Percentiles rank a stretch among this genome's conserved stretches.
phyloP scores from a whole-genome alignment of 2,113 vertebrate species.

The Oceanites oceanicus region DNA sequence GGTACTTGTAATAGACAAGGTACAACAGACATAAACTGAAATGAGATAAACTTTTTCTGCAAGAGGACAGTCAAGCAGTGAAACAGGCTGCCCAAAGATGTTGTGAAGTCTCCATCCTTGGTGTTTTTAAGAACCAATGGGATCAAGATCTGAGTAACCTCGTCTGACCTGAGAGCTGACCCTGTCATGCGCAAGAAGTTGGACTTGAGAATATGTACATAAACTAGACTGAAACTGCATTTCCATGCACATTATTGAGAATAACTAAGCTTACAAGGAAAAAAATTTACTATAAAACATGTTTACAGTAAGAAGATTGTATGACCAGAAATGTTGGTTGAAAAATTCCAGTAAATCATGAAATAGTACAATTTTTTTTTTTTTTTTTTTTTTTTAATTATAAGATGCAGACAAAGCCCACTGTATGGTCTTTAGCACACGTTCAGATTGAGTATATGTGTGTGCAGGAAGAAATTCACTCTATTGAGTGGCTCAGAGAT shows the following conservation, averaged over 20 bases:
- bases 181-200: not conserved
- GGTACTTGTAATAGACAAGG: not conserved
- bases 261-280: not conserved
- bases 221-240: not conserved
- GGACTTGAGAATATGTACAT: not conserved
- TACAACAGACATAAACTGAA: not conserved
- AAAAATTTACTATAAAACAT: not conserved
- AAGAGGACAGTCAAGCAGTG: not conserved
- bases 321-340: not conserved
- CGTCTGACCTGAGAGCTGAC: not conserved
- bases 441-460: not conserved
- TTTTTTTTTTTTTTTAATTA: not conserved
- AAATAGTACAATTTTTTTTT: not conserved
- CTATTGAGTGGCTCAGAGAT: not conserved
- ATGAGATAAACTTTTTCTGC: not conserved
- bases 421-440: not conserved
- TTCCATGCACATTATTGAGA: not conserved
- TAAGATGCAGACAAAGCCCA: not conserved
- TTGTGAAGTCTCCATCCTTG: not conserved
- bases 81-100: not conserved
- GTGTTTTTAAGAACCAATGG: not conserved
- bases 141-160: not conserved
- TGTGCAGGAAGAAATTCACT: not conserved
- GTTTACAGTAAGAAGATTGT: not conserved
- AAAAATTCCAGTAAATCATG: not conserved